Conservation (phyloP, 2,888 invertebrate species). For the Eremobia ochroleuca region DNA sequence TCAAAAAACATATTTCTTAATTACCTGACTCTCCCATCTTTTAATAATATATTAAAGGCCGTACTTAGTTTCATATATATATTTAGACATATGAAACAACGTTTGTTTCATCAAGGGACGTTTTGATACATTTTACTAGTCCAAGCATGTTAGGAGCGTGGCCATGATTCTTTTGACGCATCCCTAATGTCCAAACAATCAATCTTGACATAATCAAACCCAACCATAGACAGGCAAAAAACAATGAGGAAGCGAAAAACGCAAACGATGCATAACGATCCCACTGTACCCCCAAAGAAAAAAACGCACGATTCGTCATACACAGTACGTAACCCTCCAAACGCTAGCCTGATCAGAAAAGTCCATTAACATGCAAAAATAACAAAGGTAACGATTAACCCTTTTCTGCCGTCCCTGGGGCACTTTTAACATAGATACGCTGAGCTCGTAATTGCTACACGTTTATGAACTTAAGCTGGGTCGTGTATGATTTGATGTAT, state of each 20-base stretch:
- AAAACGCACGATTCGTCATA: constrained; percentile 30
- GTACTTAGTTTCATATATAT: too few relatives aligned
- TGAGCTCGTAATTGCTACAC: constrained; percentile 37
- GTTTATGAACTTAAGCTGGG: constrained; percentile 31
- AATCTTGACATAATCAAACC: not conserved
- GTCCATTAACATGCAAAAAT: constrained; percentile 67
- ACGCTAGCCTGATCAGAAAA: constrained; percentile 54
- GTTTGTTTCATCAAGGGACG: too few relatives aligned
- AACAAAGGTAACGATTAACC: constrained; percentile 64
- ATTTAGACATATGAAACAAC: too few relatives aligned
- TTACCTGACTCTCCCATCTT: too few relatives aligned
- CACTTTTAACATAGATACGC: constrained; percentile 46
- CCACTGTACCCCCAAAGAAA: constrained; percentile 16
- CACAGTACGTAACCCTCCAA: constrained; percentile 27
- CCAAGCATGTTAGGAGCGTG: too few relatives aligned
- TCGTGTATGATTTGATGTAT: constrained; percentile 30
- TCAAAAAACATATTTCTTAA: too few relatives aligned
- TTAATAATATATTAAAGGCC: too few relatives aligned
- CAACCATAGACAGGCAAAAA: constrained; percentile 21
- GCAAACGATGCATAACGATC: constrained; percentile 35
- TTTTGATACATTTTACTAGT: too few relatives aligned
- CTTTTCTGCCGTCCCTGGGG: constrained; percentile 48
- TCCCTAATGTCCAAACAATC: constrained; percentile 32
- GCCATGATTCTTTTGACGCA: too few relatives aligned
- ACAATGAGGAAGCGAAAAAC: not conserved